phyloP scores from a whole-genome alignment of 2,797 vertebrate genomes.

The Molossus molossus region DNA sequence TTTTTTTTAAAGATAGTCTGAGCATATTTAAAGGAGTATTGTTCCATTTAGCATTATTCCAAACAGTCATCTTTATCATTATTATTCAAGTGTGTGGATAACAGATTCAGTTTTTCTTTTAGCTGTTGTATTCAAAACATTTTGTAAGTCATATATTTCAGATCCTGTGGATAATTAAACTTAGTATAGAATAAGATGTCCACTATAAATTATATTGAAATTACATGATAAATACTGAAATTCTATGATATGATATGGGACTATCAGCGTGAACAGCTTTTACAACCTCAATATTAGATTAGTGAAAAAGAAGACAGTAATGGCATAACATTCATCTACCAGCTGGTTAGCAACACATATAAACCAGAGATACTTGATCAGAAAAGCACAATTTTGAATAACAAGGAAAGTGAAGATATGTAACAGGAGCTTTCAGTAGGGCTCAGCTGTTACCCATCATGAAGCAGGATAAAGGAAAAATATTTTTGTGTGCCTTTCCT shows the following conservation, averaged over 20 bases:
- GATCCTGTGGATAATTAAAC: background rate
- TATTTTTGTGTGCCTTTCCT: background rate
- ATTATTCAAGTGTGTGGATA: background rate
- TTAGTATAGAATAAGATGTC: background rate
- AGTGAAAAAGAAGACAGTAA: background rate
- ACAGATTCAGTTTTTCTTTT: background rate
- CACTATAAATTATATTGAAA: background rate
- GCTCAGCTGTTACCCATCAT: background rate
- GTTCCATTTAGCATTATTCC: background rate
- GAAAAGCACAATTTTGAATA: slow-evolving; percentile 29
- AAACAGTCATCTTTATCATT: background rate
- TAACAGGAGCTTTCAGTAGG: background rate
- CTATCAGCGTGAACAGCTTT: background rate
- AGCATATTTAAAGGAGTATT: slow-evolving; percentile 6
- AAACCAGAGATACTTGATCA: background rate
- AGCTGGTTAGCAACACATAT: background rate
- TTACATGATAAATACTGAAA: background rate
- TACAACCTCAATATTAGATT: background rate
- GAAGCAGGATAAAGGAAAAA: background rate
- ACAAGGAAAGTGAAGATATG: background rate
- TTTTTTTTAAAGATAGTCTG: background rate
- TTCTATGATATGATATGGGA: background rate
- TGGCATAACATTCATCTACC: background rate
- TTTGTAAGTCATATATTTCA: slow-evolving; percentile 39
- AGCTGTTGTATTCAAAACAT: background rate